These are phyloP conservation scores for Lepus europaeus DNA, from an alignment of 2,113 vertebrate species.

Conservation along the genomic window DNA sequence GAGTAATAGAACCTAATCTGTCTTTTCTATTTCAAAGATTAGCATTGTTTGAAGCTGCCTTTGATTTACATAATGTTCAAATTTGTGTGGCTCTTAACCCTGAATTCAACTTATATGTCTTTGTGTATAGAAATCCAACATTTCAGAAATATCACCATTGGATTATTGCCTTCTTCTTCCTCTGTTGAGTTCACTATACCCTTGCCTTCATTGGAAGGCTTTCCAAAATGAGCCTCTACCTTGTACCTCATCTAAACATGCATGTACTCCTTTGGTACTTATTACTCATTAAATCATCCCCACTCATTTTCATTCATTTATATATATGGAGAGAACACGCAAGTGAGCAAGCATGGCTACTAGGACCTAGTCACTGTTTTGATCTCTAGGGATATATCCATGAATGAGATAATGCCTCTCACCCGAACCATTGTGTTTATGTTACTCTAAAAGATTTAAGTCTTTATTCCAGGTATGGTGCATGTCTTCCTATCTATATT, in stretches of 20 bases:
- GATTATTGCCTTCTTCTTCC: background rate
- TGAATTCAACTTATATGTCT: background rate
- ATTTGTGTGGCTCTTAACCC: background rate
- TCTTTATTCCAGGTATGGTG: background rate
- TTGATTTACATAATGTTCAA: constrained; percentile 4
- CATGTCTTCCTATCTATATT: background rate
- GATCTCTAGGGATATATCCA: background rate
- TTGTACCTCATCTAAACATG: background rate
- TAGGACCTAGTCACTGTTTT: background rate
- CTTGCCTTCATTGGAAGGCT: background rate
- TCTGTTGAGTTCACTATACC: background rate
- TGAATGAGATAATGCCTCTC: background rate
- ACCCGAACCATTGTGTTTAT: background rate
- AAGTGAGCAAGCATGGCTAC: background rate
- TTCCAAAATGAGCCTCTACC: background rate
- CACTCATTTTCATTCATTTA: constrained; percentile 7
- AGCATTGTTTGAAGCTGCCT: constrained; percentile 12
- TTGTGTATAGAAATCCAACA: background rate
- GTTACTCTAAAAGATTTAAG: constrained; percentile 36
- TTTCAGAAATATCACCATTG: constrained; percentile 43
- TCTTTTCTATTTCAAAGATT: constrained; percentile 31
- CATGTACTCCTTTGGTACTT: background rate
- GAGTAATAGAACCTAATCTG: background rate
- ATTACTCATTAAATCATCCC: constrained; percentile 7
- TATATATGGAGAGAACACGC: background rate